Evolutionary conservation across 2,888 invertebrate genomes (phyloP).

Genomic region (Embidobia sp.): DNA sequence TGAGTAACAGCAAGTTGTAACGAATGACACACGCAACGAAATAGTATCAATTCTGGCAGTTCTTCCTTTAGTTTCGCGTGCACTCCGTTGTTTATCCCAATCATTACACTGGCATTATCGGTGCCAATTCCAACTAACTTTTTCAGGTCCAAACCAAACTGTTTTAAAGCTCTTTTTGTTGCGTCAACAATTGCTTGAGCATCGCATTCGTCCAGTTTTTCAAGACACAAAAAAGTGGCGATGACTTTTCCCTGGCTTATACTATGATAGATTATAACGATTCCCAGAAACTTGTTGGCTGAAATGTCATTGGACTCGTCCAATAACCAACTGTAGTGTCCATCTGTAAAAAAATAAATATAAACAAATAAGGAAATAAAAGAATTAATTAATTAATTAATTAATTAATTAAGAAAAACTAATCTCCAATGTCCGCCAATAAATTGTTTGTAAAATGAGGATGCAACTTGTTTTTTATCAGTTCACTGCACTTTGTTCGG

Average conservation of each 20-base stretch:
- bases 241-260: slow-evolving; percentile 3
- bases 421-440: slow-evolving; percentile 61
- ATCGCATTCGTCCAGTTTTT: slow-evolving; percentile 49
- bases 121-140: slow-evolving; percentile 74
- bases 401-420: too few relatives aligned
- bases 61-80: slow-evolving; percentile 70
- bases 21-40: slow-evolving; percentile 20
- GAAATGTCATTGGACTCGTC: slow-evolving; percentile 68
- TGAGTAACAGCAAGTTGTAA: slow-evolving; percentile 57
- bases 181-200: slow-evolving; percentile 21
- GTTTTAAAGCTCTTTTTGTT: too few relatives aligned
- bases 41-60: slow-evolving; percentile 11
- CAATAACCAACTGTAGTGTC: slow-evolving; percentile 67
- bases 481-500: slow-evolving; percentile 34
- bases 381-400: too few relatives aligned
- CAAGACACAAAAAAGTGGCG: slow-evolving; percentile 68
- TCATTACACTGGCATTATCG: slow-evolving; percentile 77
- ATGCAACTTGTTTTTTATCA: slow-evolving; percentile 42
- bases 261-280: slow-evolving; percentile 30
- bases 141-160: slow-evolving; percentile 42
- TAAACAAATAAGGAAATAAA: too few relatives aligned
- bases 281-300: slow-evolving; percentile 45
- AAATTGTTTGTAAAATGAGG: slow-evolving; percentile 41
- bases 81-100: slow-evolving; percentile 75
- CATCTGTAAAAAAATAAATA: too few relatives aligned